Evolutionary conservation across 1,140 invertebrate genomes (phyloP), one percentile per base, ranked within the genome.

Genomic region (Grapholita molesta): DNA sequence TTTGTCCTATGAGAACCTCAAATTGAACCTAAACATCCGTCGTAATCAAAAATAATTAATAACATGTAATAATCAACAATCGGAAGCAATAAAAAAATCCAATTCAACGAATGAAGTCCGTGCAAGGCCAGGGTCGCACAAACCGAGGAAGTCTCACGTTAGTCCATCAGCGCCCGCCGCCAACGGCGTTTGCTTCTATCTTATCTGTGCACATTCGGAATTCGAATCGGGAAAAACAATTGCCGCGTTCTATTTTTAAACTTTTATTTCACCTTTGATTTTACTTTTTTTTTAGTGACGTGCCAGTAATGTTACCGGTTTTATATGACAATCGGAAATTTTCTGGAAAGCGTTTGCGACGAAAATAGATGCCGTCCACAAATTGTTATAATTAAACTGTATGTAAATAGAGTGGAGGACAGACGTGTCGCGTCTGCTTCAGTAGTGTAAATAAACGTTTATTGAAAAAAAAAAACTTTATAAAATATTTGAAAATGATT

Each of bases 91-190:
- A 68, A 48, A 76, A 73, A 71, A 78, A 76, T 77, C 42, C 67
- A 71, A 73, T 71, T 57, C 72, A 77, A 78, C 72, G 66, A 57
- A 53, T 57, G 69, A 71, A 64, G 70, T 32, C 67, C 53, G 3
- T 30, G 53, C 80, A 82, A 82, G 78, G 80, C 80, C 80, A 80
- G 57, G 80, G 76, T 42, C 70, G 72, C 64, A 66, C 73, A 64
- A n/a, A n/a, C n/a, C 68, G 71, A 76, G 72, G 76, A 78, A 78
- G 72, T 70, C 68, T 68, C 70, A 77, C 71, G 66, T 71, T 72
- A 80, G 76, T 80, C 69, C 67, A 61, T 75, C 73, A 69, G 67
- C 64, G 68, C 66, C 55, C 74, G 70, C 28, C 71, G 72, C 52
- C 30, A 68, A 61, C 67, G 52, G 68, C 69, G 70, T 55, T 66